phyloP scores from a whole-genome alignment of 2,888 invertebrate species.

The Scelioninae gen. 1 region DNA sequence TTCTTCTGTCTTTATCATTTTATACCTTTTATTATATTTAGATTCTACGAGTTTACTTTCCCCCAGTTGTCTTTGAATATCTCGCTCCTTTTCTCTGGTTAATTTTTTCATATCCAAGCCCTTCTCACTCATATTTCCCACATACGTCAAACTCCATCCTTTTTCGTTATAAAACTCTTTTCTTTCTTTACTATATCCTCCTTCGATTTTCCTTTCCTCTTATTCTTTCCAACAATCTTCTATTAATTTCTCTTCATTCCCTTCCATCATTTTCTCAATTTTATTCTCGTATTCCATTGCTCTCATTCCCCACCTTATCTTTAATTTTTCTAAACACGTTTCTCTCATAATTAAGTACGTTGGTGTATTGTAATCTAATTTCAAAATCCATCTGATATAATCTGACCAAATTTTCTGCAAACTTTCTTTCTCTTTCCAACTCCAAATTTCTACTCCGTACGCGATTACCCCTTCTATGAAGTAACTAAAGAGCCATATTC shows the following conservation, averaged over 20 bases:
- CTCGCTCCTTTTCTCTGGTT: too few relatives aligned
- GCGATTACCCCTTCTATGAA: not conserved
- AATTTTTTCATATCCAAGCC: too few relatives aligned
- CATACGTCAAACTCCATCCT: too few relatives aligned
- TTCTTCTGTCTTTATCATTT: too few relatives aligned
- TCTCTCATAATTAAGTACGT: not conserved
- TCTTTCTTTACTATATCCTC: not conserved
- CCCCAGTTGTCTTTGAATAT: too few relatives aligned
- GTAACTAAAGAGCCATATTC: conserved; percentile 2
- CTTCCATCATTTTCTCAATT: not conserved
- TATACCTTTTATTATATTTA: too few relatives aligned
- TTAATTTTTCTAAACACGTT: not conserved
- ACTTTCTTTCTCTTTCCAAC: not conserved
- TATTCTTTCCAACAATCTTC: not conserved
- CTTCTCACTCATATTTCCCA: too few relatives aligned
- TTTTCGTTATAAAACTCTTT: too few relatives aligned
- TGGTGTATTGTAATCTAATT: not conserved
- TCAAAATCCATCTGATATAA: not conserved
- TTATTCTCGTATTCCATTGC: not conserved
- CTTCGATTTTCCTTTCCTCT: not conserved
- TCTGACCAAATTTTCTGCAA: not conserved
- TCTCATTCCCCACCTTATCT: not conserved
- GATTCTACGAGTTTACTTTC: too few relatives aligned
- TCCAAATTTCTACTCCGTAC: not conserved
- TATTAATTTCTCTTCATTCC: not conserved